A percentile compares a stretch with the other conserved stretches of the same genome.
Evolutionary conservation across 2,113 vertebrate genomes (phyloP).

Genomic region (Desmodus rotundus): DNA sequence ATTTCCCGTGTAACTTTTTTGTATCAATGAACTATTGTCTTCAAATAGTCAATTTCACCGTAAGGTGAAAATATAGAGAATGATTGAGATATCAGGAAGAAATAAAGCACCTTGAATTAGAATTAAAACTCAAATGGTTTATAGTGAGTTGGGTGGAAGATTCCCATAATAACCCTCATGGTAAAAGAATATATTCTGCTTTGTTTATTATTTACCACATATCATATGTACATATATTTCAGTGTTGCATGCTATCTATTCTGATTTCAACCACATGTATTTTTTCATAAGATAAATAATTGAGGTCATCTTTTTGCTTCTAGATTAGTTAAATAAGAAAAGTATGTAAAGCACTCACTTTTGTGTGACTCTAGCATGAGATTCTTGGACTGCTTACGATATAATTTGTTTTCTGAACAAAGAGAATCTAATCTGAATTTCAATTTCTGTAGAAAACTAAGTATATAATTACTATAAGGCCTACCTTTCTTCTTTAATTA

Average conservation of each 20-base stretch:
- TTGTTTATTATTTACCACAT: neutral
- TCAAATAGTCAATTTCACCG: neutral
- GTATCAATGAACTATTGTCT: neutral
- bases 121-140: neutral
- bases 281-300: neutral
- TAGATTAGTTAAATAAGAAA: neutral
- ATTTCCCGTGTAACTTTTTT: neutral
- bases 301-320: neutral
- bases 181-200: neutral
- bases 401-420: slow-evolving; percentile 1
- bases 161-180: neutral
- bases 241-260: neutral
- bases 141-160: neutral
- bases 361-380: neutral
- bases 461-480: neutral
- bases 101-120: neutral
- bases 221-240: neutral
- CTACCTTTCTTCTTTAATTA: neutral
- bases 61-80: neutral
- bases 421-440: neutral
- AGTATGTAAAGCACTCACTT: neutral
- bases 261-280: neutral
- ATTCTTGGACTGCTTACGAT: neutral
- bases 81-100: neutral
- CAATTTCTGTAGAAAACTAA: neutral